Base-by-base conservation (phyloP, 2,113 vertebrate genomes). In the Melanotaenia duboulayi region DNA sequence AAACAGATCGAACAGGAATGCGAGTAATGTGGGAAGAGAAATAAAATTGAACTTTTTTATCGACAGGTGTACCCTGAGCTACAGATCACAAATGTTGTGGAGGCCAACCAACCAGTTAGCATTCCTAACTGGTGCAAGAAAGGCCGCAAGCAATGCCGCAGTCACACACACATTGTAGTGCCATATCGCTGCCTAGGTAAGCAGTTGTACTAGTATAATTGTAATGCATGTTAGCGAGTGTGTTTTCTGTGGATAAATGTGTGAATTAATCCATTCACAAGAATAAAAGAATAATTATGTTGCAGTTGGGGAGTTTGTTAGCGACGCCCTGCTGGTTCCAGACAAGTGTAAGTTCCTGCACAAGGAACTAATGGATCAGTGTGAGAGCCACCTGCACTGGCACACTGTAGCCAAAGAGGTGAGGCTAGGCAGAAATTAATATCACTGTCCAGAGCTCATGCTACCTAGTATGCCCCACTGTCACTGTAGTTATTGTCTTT, bases 351-450 rank as follows among this genome's bases (percentile, higher is more conserved):
- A 97, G 76, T 99, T 99, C 89, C 94, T 99, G 79, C 97, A 99
- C 87, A 96, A 98, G 91, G 97, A 99, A 91, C 94, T 94, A 55
- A 98, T 99, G 97, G 96, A 98, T 82, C 94, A 96, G 71, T 99
- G 97, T 87, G 97, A 99, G 91, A 98, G 97, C 72, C 97, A 99
- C 72, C 95, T 99, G 79, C 96, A 98, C 90, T 99, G 97, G 97
- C 97, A 99, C 88, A 97, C 96, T 1, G 97, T 99, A 25, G 97
- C 97, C 86, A 99, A 98, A 93, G 97, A 99, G 97, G 97, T 98
- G 77, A 90, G 89, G 10, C 22, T 9, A 23, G 19, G 24, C 44
- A 32, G 4, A 7, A 7, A 4, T 35, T 20, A 4, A 10, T 11
- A 9, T 49, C 17, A 17, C 23, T n/a, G 11, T 49, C 17, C 13